Evolutionary conservation across 1,140 invertebrate genomes (phyloP).

Genomic region (Popillia japonica): DNA sequence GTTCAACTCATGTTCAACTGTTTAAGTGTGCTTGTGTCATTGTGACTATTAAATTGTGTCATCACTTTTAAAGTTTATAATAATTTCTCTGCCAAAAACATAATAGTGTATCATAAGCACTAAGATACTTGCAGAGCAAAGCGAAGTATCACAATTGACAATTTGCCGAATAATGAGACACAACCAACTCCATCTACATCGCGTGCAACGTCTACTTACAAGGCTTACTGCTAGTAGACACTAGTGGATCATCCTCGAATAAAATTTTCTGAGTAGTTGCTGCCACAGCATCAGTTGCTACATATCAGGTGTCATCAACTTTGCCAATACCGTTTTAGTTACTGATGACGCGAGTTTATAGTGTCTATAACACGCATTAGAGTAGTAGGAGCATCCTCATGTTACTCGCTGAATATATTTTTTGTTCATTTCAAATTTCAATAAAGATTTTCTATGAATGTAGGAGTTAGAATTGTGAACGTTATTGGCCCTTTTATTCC

Average conservation of each 20-base stretch:
- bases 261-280: background rate
- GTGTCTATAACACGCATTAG: slow-evolving; percentile 25
- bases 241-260: no score
- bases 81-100: no score
- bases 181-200: slow-evolving; percentile 18
- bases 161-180: background rate
- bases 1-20: no score
- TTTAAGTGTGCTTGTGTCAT: no score
- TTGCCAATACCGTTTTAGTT: no score
- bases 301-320: no score
- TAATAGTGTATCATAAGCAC: no score
- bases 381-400: background rate
- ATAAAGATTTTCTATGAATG: slow-evolving; percentile 32
- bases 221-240: background rate
- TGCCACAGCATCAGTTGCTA: no score
- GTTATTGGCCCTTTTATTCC: slow-evolving; percentile 1
- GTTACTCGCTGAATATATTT: background rate
- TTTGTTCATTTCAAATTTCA: no score
- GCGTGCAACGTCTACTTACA: background rate
- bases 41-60: no score
- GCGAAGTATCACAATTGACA: background rate
- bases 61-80: no score
- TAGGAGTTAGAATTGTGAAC: background rate
- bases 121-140: slow-evolving; percentile 18
- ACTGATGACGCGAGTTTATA: no score